Conservation (phyloP, 2,113 vertebrate genomes). For the Ursus arctos region DNA sequence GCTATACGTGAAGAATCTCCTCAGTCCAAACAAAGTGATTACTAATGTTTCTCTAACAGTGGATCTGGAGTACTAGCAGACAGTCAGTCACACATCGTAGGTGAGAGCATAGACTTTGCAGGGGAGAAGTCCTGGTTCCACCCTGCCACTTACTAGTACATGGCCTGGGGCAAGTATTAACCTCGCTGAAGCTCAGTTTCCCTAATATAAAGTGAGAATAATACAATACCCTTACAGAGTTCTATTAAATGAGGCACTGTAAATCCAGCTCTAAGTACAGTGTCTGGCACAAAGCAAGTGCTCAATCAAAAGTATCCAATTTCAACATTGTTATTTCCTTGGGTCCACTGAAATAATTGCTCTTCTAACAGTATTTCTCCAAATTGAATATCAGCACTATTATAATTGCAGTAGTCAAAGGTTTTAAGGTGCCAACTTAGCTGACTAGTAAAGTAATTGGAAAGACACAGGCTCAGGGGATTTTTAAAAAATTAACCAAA, state of each 20-base stretch:
- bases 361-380: constrained; percentile 39
- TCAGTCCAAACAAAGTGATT: neutral
- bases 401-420: constrained; percentile 47
- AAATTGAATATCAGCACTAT: constrained; percentile 24
- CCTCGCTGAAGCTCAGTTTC: neutral
- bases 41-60: neutral
- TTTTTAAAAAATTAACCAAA: constrained; percentile 68
- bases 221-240: neutral
- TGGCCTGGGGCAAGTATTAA: neutral
- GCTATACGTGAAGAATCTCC: neutral
- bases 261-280: constrained; percentile 29
- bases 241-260: neutral
- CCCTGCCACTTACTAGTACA: neutral
- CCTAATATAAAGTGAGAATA: neutral
- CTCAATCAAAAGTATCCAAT: neutral
- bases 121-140: neutral
- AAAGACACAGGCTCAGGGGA: constrained; percentile 3
- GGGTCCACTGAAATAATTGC: neutral
- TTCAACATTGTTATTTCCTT: constrained; percentile 13
- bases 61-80: neutral
- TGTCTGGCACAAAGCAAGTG: constrained; percentile 11
- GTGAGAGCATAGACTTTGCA: neutral
- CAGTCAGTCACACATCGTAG: neutral
- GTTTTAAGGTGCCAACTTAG: constrained; percentile 45
- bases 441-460: neutral